Base-by-base conservation (phyloP, 1,140 invertebrate species). In the Drosophila tsacasi region DNA sequence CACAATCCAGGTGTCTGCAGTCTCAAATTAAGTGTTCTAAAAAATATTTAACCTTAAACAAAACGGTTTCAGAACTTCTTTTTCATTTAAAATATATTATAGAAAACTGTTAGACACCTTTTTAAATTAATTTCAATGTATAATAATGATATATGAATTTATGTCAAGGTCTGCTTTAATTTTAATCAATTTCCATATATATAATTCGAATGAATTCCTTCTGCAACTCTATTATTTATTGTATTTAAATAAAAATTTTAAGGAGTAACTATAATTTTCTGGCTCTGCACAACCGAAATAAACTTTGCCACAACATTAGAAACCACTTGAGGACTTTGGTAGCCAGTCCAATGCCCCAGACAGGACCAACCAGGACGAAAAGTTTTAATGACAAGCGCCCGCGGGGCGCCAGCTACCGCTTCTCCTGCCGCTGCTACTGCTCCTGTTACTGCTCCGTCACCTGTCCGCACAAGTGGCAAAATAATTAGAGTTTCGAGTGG, bases 401-500 rank as follows among this genome's bases (percentile, higher is more conserved):
- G 46, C 47, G 49, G 74, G 57, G 23, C 54, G 49, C 25, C 25
- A 30, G 47, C 47, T 25, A 49, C 47, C 8, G 46, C 15, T 49
- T 7, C 23, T 49, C 47, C 46, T 50, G 47, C 37, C 39, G 7
- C 63, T 25, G 49, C 42, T 58, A 17, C 49, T 46, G 42, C 13
- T 58, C 40, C 32, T 35, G 65, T 32, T 60, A 12, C 46, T 32
- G 19, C 75, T 47, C 37, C 42, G 52, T 44, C 83, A 79, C 68
- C 78, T 79, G 77, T 42, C 63, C 68, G 74, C 60, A 72, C 82
- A 86, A 81, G 83, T 86, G 83, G 75, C 86, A 76, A 78, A 90
- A 90, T 90, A 90, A 90, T 85, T 90, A 82, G 86, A 91, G 86
- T 90, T 90, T 90, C 79, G 76, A 90, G 85, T 90, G 86, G 86